Evolutionary conservation across 2,888 invertebrate species (phyloP).

Genomic region (Priocnemis perturbator): DNA sequence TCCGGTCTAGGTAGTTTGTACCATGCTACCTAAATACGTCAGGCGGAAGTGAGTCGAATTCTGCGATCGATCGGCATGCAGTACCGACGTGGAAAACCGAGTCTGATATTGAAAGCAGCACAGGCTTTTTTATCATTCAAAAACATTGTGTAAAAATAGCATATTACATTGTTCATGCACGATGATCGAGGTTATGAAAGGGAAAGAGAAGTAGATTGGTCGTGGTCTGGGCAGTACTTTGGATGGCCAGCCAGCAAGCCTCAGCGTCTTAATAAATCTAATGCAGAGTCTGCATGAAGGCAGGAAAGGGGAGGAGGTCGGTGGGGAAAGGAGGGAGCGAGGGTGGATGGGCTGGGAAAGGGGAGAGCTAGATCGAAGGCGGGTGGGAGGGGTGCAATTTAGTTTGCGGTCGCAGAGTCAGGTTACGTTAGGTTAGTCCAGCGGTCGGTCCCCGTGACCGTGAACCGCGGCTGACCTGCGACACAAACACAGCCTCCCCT

Average conservation of each 20-base stretch:
- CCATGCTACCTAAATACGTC: too few species aligned
- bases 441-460: constrained; percentile 67
- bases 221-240: too few species aligned
- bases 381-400: constrained; percentile 58
- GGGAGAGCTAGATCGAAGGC: constrained; percentile 13
- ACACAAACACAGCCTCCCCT: constrained; percentile 66
- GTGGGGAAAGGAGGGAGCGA: neutral
- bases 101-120: too few species aligned
- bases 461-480: constrained; percentile 72
- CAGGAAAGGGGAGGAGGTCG: neutral
- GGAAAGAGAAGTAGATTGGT: too few species aligned
- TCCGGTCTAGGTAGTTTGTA: too few species aligned
- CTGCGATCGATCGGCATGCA: neutral
- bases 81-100: neutral
- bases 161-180: too few species aligned
- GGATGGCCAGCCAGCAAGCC: too few species aligned
- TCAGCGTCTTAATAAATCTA: constrained; percentile 38
- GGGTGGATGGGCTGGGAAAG: constrained; percentile 2
- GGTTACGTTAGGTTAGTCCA: constrained; percentile 61
- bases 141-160: too few species aligned
- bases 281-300: constrained; percentile 12
- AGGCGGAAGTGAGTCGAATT: too few species aligned
- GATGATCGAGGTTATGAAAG: too few species aligned
- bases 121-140: too few species aligned
- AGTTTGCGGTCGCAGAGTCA: constrained; percentile 59